Base-by-base conservation (phyloP, 2,888 invertebrate species). In the Stegana nigrithorax region DNA sequence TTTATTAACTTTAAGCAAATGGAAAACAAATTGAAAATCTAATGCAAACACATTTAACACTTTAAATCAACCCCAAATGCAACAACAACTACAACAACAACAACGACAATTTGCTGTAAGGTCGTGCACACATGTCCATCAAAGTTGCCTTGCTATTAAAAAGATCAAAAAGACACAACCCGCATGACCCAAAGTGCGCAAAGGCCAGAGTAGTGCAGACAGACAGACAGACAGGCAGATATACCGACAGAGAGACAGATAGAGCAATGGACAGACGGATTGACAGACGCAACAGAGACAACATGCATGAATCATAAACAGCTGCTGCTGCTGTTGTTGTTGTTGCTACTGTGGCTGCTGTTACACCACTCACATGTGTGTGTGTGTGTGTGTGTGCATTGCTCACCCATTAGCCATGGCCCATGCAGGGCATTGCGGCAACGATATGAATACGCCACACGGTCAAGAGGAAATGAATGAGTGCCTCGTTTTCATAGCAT, bases 81-180 rank as follows among this genome's bases (percentile, higher is more conserved):
- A n/a, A n/a, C n/a, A n/a, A n/a, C n/a, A n/a, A n/a, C n/a, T n/a
- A n/a, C n/a, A n/a, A n/a, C n/a, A n/a, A n/a, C n/a, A n/a, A n/a
- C n/a, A n/a, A n/a, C n/a, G n/a, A n/a, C n/a, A n/a, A n/a, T n/a
- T n/a, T n/a, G n/a, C n/a, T n/a, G n/a, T n/a, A n/a, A n/a, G n/a
- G n/a, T n/a, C n/a, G n/a, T n/a, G n/a, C n/a, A n/a, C n/a, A n/a
- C n/a, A n/a, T n/a, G n/a, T n/a, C n/a, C n/a, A n/a, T n/a, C n/a
- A n/a, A n/a, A n/a, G n/a, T n/a, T n/a, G n/a, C n/a, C n/a, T n/a
- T n/a, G n/a, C n/a, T n/a, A n/a, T n/a, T 25, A 47, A 32, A 76
- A 78, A 76, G 76, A 77, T 77, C 76, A 77, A 77, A 77, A 77
- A 77, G 76, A 70, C 73, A 77, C 76, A 68, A 60, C 67, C 72